Conservation (phyloP, 2,888 invertebrate genomes). For the Ormyrus pomaceus region DNA sequence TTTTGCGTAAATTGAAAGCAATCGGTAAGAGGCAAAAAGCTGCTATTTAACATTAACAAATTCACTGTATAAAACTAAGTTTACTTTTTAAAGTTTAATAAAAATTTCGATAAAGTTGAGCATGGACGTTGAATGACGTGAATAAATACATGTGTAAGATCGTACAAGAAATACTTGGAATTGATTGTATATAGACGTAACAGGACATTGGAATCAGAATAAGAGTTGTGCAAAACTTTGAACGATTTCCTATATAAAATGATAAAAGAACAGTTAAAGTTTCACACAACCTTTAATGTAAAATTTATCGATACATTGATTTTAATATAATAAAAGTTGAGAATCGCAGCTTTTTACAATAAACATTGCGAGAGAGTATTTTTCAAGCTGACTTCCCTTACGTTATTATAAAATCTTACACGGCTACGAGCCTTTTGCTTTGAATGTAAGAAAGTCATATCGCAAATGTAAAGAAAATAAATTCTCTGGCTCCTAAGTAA, state of each 20-base stretch:
- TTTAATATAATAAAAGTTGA: too few relatives aligned
- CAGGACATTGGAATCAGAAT: neutral
- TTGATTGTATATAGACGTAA: conserved; percentile 22
- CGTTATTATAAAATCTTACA: conserved; percentile 35
- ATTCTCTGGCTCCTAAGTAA: neutral
- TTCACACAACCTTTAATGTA: conserved; percentile 11
- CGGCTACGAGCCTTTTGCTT: neutral
- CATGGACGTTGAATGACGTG: neutral
- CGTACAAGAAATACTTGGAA: conserved; percentile 18
- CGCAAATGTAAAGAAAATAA: conserved; percentile 19
- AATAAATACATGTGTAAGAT: conserved; percentile 9
- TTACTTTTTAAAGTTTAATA: too few relatives aligned
- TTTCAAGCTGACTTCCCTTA: conserved; percentile 27
- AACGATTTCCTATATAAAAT: conserved; percentile 31
- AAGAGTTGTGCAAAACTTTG: conserved; percentile 26
- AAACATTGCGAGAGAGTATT: conserved; percentile 22
- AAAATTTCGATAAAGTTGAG: neutral
- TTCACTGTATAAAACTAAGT: too few relatives aligned
- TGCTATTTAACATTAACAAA: too few relatives aligned
- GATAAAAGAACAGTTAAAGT: conserved; percentile 16
- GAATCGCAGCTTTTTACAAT: conserved; percentile 27
- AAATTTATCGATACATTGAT: too few relatives aligned
- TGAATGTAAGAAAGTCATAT: conserved; percentile 18
- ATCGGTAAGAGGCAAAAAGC: too few relatives aligned
- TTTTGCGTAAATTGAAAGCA: too few relatives aligned